Evolutionary conservation across 1,140 invertebrate genomes (phyloP), one percentile per base, ranked within the genome.

Genomic region (Micrasema minimum): DNA sequence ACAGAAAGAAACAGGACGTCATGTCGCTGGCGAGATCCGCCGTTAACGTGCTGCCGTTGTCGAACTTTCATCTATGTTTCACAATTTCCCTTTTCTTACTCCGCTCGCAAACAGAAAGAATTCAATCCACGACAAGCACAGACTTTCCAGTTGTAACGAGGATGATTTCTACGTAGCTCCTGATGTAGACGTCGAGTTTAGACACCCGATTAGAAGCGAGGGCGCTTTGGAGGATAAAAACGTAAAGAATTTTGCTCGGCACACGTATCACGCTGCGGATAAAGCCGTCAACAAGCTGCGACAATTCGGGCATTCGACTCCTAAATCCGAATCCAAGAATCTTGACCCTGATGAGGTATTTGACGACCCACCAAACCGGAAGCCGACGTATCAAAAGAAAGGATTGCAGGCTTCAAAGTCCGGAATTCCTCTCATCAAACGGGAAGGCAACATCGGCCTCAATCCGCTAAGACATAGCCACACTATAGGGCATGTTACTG

Each of bases 81-180:
- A 79, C 64, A 83, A 85, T 74, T 85, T 85, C 66, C 83, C 83
- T 14, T 85, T 85, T 67, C 76, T 85, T 57, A 85, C 83, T 71
- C 83, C 83, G n/a, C 77, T 85, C n/a, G 82, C 83, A 61, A 80
- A 85, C 73, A 74, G 83, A 18, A 83, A 83, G 77, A 81, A 80
- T 76, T 83, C 83, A 35, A 75, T 81, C 10, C 50, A 69, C 51
- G 75, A 76, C 14, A 78, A 79, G 64, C 78, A 76, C 64, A 67
- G 80, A 20, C 77, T 83, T 53, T 80, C 80, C 5, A 82, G 82
- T 11, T 83, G 82, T 66, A 75, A 81, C 48, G 82, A 83, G 75
- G 82, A 83, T 75, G 82, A 84, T 76, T 82, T 83, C 75, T 83
- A 83, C 75, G 77, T 81, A 26, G 79, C 81, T 6, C 78, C 80